Percentiles rank a stretch among this genome's conserved stretches.
Conservation (phyloP, 2,797 vertebrate species). For the Coluber constrictor region DNA sequence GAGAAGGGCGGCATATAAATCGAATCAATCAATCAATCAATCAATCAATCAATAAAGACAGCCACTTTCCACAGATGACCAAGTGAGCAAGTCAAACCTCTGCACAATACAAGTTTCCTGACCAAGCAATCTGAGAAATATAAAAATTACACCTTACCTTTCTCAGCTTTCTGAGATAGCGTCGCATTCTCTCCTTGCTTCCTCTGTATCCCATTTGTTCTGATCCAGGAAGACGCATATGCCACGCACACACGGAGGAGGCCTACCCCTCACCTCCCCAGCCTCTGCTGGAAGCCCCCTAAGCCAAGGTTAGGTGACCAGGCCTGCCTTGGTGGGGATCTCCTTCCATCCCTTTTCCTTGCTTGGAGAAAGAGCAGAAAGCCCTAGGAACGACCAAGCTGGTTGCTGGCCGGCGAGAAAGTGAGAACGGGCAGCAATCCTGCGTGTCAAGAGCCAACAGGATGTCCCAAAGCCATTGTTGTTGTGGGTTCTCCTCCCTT, state of each 20-base stretch:
- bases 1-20: no score
- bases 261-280: accelerated
- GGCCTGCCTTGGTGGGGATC: background rate
- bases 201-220: slow-evolving; percentile 33
- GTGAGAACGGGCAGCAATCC: background rate
- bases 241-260: no score
- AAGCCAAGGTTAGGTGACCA: background rate
- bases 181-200: slow-evolving; percentile 5
- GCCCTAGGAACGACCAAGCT: background rate
- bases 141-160: slow-evolving; percentile 18
- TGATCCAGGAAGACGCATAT: background rate
- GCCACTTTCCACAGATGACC: background rate
- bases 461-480: slow-evolving; percentile 32
- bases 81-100: background rate
- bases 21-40: no score
- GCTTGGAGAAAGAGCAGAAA: background rate
- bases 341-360: background rate
- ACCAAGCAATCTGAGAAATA: background rate
- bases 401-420: background rate
- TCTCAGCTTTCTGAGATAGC: slow-evolving; percentile 24
- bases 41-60: no score
- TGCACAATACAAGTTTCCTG: background rate
- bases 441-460: background rate
- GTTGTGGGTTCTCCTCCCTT: background rate
- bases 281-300: background rate